Conservation (phyloP, 2,888 invertebrate genomes). For the Drepana falcataria region DNA sequence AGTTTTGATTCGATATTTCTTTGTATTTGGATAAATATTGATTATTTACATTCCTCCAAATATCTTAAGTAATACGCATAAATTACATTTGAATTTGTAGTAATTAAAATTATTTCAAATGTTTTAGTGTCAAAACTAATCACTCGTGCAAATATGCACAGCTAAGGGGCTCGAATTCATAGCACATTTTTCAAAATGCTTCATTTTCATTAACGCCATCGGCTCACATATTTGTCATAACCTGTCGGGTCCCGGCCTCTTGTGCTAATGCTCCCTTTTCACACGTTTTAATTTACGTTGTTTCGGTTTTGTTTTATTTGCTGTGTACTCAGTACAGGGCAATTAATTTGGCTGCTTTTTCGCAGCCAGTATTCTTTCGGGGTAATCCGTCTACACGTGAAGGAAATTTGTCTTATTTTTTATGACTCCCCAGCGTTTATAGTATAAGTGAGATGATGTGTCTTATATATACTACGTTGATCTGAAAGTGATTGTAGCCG, state of each 20-base stretch:
- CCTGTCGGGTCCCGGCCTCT: slow-evolving; percentile 43
- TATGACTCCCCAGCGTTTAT: not conserved
- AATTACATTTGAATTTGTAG: not conserved
- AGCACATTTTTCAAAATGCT: slow-evolving; percentile 56
- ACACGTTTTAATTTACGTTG: slow-evolving; percentile 70
- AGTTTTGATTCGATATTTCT: too few relatives aligned
- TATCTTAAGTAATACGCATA: too few relatives aligned
- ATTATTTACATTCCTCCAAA: too few relatives aligned
- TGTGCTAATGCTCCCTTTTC: slow-evolving; percentile 60
- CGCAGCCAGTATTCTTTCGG: slow-evolving; percentile 38
- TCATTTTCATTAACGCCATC: slow-evolving; percentile 75
- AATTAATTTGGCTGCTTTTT: slow-evolving; percentile 42
- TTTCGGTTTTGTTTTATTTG: slow-evolving; percentile 55
- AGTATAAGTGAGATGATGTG: too few relatives aligned
- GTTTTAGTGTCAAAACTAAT: slow-evolving; percentile 26
- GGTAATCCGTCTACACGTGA: not conserved
- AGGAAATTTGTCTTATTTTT: not conserved
- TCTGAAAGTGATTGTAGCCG: too few relatives aligned
- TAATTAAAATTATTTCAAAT: not conserved
- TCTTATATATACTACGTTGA: too few relatives aligned
- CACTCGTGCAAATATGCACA: slow-evolving; percentile 32
- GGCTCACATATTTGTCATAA: slow-evolving; percentile 79
- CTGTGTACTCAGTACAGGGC: slow-evolving; percentile 27
- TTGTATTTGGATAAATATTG: too few relatives aligned
- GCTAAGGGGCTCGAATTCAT: slow-evolving; percentile 36